Percentiles rank a stretch among this genome's conserved stretches.
Evolutionary conservation across 2,113 vertebrate species (phyloP).

Genomic region (Grallaria varia): DNA sequence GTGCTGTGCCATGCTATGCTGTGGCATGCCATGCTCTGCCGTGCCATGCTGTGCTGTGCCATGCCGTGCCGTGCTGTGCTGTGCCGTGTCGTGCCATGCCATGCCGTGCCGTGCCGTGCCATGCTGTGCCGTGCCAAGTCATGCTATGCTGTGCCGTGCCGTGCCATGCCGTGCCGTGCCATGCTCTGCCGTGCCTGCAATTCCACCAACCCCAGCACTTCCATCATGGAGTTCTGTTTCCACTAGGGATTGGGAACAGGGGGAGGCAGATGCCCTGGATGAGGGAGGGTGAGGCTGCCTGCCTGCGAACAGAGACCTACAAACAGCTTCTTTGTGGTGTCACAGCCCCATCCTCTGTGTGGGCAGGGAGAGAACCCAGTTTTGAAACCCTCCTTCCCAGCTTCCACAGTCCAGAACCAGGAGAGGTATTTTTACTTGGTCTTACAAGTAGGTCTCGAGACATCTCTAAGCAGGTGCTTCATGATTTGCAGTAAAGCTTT

Average conservation of each 20-base stretch:
- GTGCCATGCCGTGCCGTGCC: neutral
- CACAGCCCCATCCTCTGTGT: neutral
- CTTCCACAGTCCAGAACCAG: neutral
- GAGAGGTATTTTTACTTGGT: slow-evolving; percentile 36
- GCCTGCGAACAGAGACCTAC: neutral
- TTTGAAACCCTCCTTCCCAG: slow-evolving; percentile 43
- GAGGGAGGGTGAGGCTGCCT: neutral
- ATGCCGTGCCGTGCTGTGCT: neutral
- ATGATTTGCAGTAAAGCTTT: neutral
- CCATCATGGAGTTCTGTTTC: neutral
- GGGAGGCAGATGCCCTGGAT: neutral
- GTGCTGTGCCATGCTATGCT: neutral
- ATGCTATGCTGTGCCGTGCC: neutral
- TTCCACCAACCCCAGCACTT: fast-evolving
- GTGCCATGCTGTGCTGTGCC: too few relatives aligned
- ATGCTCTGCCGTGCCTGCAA: neutral
- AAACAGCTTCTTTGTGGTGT: neutral
- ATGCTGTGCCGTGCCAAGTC: neutral
- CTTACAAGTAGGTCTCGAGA: slow-evolving; percentile 39
- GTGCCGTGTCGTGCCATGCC: neutral
- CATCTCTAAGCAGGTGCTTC: neutral
- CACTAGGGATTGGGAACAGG: neutral
- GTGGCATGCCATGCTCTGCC: neutral
- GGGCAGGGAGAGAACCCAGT: neutral
- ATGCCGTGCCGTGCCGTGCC: neutral